These are phyloP conservation scores for Mercenaria mercenaria DNA, from an alignment of 1,140 invertebrate genomes.

Conservation along the genomic window DNA sequence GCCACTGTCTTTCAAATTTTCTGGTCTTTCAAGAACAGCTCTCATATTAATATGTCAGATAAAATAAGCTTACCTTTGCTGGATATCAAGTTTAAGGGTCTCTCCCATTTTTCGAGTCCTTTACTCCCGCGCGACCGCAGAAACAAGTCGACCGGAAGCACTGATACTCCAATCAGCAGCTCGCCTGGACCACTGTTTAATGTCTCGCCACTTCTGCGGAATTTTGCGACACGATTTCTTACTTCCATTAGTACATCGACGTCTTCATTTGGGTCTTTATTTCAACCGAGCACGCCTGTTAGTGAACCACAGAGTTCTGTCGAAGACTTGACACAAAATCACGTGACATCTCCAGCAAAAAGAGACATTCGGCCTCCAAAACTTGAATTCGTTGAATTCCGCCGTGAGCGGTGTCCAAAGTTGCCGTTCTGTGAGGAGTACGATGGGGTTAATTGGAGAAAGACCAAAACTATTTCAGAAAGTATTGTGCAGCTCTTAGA, in stretches of 20 bases:
- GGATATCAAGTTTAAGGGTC: no score
- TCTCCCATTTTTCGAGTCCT: no score
- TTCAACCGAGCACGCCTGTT: neutral
- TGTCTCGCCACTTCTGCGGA: neutral
- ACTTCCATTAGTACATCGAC: neutral
- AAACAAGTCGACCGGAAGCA: neutral
- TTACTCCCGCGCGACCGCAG: no score
- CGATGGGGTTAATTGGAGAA: slow-evolving; percentile 10
- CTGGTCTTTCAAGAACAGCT: no score
- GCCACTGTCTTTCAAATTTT: no score
- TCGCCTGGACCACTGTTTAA: neutral
- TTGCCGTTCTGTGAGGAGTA: slow-evolving; percentile 19
- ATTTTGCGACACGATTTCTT: neutral
- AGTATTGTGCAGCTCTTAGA: neutral
- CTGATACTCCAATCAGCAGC: neutral
- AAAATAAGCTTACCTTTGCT: no score
- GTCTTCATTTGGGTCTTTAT: neutral
- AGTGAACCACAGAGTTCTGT: neutral
- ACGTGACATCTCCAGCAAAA: neutral
- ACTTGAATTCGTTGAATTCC: neutral
- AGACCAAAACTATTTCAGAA: slow-evolving; percentile 12
- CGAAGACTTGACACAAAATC: neutral
- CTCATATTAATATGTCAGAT: no score
- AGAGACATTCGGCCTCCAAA: no score
- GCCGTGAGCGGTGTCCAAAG: neutral